Percentiles rank a stretch among this genome's conserved stretches.
phyloP scores from a whole-genome alignment of 2,113 vertebrate genomes.

The Isichthys henryi region DNA sequence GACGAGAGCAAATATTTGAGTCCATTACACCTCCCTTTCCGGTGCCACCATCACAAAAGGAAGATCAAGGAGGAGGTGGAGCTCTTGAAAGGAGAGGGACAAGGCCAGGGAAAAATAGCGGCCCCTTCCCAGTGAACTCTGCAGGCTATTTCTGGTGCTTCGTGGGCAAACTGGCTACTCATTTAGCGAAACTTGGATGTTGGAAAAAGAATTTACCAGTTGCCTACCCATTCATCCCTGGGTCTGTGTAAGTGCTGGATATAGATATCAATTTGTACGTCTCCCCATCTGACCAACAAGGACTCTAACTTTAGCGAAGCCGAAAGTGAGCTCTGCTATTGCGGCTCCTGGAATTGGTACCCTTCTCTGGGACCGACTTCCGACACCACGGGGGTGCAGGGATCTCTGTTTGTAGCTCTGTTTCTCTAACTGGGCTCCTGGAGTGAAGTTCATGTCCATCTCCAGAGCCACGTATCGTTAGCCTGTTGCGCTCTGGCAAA shows the following conservation, averaged over 20 bases:
- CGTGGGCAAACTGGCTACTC: slow-evolving; percentile 61
- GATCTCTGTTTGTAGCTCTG: slow-evolving; percentile 13
- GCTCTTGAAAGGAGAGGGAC: slow-evolving; percentile 34
- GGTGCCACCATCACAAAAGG: slow-evolving; percentile 35
- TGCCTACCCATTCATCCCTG: slow-evolving; percentile 45
- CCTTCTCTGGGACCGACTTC: slow-evolving; percentile 28
- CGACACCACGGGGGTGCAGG: slow-evolving; percentile 31
- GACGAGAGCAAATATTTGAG: slow-evolving; percentile 56
- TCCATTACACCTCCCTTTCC: slow-evolving; percentile 47
- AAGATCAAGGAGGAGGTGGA: slow-evolving; percentile 16
- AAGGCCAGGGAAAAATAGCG: slow-evolving; percentile 36
- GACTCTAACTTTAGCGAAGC: slow-evolving; percentile 50
- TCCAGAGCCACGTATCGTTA: slow-evolving; percentile 10
- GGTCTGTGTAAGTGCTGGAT: slow-evolving; percentile 55
- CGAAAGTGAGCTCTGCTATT: slow-evolving; percentile 35
- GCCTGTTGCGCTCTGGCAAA: background rate
- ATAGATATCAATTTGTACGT: slow-evolving; percentile 55
- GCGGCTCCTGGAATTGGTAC: slow-evolving; percentile 44
- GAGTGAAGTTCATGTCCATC: slow-evolving; percentile 5
- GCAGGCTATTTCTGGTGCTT: slow-evolving; percentile 55
- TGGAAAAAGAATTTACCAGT: slow-evolving; percentile 50
- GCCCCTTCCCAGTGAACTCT: slow-evolving; percentile 49
- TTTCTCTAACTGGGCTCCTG: slow-evolving; percentile 2
- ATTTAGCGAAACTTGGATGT: slow-evolving; percentile 55
- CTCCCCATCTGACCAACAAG: slow-evolving; percentile 42